Base-by-base conservation (phyloP, 2,113 vertebrate species). In the Aleadryas rufinucha region DNA sequence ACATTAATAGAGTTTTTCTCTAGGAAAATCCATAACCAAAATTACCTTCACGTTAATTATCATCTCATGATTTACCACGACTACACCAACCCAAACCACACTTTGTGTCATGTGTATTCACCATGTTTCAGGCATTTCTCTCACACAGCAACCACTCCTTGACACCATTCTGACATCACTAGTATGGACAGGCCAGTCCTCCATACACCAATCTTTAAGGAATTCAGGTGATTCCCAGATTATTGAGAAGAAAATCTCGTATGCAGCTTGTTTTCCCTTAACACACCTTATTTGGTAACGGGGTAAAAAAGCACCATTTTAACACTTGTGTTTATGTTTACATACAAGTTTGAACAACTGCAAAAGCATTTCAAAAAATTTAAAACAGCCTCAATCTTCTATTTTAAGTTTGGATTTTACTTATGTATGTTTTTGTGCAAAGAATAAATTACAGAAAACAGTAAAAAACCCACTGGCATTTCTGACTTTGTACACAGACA, bases 31-130 rank as follows among this genome's bases (percentile, higher is more conserved):
- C n/a, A 4, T n/a, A 65, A 22, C 18, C 5, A 11, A 24, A n/a
- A 9, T 68, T 28, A 68, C 16, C 35, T 16, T 39, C 16, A 4
- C 3, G 6, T 56, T 65, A 65, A 56, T 37, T 16, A 19, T 24
- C 0, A 1, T 24, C 39, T n/a, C 21, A 1, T 1, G 33, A 56
- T 41, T 76, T 42, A 9, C 23, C 30, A 15, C 0, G 1, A 18
- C 45, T 41, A 3, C 26, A 13, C 7, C 49, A 33, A 72, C n/a
- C 27, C 44, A 52, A 39, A 21, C 33, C 13, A 19, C 12, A 13
- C 4, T 23, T 49, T 2, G 0, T 3, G 6, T 26, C 16, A 3
- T 0, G 30, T 16, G 50, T 2, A 16, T 31, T 31, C 27, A 16
- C 12, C 27, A 75, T 35, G 27, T 23, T 76, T 50, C 35, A 47